These are phyloP conservation scores for Prosopocoilus inquinatus DNA, from an alignment of 2,888 invertebrate species.

Conservation along the genomic window DNA sequence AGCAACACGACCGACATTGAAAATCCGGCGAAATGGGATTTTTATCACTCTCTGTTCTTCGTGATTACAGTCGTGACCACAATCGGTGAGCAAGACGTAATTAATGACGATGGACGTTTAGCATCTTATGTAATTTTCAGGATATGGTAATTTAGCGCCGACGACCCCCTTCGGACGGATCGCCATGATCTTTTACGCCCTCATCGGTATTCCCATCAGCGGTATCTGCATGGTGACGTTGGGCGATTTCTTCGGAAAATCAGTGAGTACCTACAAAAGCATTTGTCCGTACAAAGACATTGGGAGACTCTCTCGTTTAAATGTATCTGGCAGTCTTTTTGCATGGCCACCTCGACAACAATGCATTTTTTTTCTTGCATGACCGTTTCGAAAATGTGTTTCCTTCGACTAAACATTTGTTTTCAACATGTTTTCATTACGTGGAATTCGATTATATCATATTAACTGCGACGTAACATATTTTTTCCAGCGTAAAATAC, in stretches of 20 bases:
- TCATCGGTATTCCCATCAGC: constrained; percentile 84
- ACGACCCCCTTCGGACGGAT: constrained; percentile 76
- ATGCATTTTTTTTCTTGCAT: no score
- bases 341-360: no score
- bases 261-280: constrained; percentile 57
- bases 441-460: no score
- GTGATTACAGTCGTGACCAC: constrained; percentile 90
- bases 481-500: no score
- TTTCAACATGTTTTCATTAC: no score
- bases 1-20: constrained; percentile 62
- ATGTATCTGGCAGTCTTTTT: no score
- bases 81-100: constrained; percentile 62
- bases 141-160: constrained; percentile 88
- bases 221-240: constrained; percentile 76
- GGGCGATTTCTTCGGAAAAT: constrained; percentile 81
- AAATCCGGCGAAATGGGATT: constrained; percentile 74
- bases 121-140: constrained; percentile 50
- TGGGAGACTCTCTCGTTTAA: no score
- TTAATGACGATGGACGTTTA: neutral
- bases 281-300: no score
- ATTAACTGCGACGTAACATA: no score
- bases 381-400: no score
- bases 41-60: constrained; percentile 89
- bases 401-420: no score
- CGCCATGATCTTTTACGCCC: constrained; percentile 83